A percentile compares a stretch with the other conserved stretches of the same genome.
Evolutionary conservation across 2,888 invertebrate species (phyloP).

Genomic region (Lasioglossum villosulum): DNA sequence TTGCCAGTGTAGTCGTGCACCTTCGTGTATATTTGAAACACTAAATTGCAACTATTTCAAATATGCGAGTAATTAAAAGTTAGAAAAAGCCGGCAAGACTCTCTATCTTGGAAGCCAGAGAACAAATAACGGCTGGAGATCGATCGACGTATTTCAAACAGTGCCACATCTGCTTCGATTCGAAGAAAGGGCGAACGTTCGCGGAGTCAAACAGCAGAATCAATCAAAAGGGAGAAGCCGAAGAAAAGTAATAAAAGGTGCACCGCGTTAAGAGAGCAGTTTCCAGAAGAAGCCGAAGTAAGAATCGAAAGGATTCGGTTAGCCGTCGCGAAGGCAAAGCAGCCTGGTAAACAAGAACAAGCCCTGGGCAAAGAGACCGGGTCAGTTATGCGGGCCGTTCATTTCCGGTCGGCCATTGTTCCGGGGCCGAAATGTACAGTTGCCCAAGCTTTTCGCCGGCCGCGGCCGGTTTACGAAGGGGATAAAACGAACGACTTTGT

Average conservation of each 20-base stretch:
- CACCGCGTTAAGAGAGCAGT: not conserved
- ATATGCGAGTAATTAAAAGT: no score
- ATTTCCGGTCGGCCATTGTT: constrained; percentile 25
- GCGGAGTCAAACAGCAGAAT: not conserved
- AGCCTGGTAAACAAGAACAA: not conserved
- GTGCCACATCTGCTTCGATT: not conserved
- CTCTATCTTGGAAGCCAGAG: not conserved
- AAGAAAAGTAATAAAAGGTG: not conserved
- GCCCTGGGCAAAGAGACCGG: not conserved
- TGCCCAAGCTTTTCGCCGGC: constrained; percentile 27
- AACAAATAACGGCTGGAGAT: not conserved
- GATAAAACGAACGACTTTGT: not conserved
- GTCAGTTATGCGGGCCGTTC: constrained; percentile 19
- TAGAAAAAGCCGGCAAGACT: not conserved
- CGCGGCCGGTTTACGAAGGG: not conserved
- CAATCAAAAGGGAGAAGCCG: not conserved
- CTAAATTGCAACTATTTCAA: no score
- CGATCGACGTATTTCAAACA: not conserved
- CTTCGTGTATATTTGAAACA: no score
- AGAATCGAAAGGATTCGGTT: not conserved
- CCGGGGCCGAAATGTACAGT: constrained; percentile 9
- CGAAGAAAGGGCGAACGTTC: not conserved
- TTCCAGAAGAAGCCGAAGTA: not conserved
- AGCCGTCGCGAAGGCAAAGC: not conserved
- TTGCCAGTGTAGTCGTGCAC: no score